phyloP scores from a whole-genome alignment of 2,797 vertebrate genomes.

The Cuniculus paca region DNA sequence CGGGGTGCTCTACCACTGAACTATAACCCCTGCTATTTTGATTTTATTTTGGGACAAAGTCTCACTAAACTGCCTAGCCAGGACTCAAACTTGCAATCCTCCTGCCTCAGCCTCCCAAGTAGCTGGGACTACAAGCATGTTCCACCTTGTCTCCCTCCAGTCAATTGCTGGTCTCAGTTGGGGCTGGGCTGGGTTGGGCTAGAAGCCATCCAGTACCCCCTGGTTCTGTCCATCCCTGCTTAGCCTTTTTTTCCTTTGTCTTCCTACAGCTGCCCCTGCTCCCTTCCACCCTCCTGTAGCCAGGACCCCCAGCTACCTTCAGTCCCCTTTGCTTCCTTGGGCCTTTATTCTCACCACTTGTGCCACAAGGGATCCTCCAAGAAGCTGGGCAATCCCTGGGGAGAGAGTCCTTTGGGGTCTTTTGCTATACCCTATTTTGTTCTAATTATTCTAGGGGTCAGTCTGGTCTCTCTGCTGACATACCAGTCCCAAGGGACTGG shows the following conservation, averaged over 20 bases:
- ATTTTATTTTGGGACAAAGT: background rate
- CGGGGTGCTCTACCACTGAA: background rate
- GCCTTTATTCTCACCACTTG: background rate
- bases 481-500: background rate
- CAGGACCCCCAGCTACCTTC: background rate
- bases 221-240: background rate
- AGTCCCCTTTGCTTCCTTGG: background rate
- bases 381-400: background rate
- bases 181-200: background rate
- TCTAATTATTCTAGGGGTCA: background rate
- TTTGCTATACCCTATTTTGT: background rate
- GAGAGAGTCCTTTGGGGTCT: background rate
- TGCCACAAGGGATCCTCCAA: background rate
- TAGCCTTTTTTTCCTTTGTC: background rate
- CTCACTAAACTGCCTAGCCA: background rate
- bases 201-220: background rate
- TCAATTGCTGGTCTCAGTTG: background rate
- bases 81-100: background rate
- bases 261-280: too few species aligned
- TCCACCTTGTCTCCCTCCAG: background rate
- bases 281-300: background rate
- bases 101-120: background rate
- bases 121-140: background rate
- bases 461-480: background rate
- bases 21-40: background rate